These are phyloP conservation scores for Chondrosia reniformis DNA, from an alignment of 37 sponge, comb jelly and placozoan species.

Conservation along the genomic window DNA sequence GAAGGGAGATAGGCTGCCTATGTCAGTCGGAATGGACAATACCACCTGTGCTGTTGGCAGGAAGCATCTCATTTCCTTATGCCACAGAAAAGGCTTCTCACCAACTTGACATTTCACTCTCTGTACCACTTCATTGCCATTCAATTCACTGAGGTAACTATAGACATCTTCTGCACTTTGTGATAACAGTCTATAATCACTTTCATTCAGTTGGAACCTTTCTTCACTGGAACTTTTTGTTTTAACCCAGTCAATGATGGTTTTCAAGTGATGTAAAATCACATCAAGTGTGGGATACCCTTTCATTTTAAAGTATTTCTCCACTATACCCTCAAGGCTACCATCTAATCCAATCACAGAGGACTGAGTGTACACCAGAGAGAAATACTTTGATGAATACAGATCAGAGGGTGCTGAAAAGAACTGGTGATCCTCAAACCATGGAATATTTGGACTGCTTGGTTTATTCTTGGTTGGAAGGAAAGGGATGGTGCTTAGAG, in stretches of 20 bases:
- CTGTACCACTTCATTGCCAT: no score
- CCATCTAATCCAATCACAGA: constrained; percentile 9
- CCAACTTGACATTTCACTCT: no score
- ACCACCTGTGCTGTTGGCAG: no score
- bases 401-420: constrained; percentile 19
- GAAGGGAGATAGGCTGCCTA: no score
- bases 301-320: not conserved
- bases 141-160: no score
- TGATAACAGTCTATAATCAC: no score
- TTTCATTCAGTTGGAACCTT: no score
- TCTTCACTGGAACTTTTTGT: no score
- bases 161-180: no score
- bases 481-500: constrained; percentile 24
- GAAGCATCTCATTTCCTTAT: no score
- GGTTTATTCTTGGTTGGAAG: constrained; percentile 9
- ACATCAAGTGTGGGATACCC: not conserved
- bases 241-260: constrained; percentile 2
- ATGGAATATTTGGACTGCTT: constrained; percentile 14
- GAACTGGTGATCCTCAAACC: not conserved
- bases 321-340: not conserved
- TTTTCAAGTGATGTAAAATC: not conserved
- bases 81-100: no score
- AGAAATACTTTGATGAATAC: not conserved
- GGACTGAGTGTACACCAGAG: constrained; percentile 28
- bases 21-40: no score